phyloP scores from a whole-genome alignment of 2,797 vertebrate species.

The Cercopithecus petaurista region DNA sequence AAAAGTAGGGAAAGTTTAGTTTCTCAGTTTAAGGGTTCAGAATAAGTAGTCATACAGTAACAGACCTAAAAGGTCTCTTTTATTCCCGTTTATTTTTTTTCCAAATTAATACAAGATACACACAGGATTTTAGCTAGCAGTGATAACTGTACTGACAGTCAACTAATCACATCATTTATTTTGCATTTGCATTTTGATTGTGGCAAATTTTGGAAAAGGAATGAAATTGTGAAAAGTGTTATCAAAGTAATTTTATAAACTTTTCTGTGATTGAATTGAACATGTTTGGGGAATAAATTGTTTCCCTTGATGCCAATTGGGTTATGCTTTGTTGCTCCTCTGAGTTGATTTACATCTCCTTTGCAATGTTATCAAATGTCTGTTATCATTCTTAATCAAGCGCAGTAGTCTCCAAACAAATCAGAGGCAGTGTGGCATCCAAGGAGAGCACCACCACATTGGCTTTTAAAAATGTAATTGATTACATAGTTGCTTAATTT shows the following conservation, averaged over 20 bases:
- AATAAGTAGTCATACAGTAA: constrained; percentile 31
- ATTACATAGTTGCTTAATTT: constrained; percentile 79
- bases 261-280: constrained; percentile 41
- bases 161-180: neutral
- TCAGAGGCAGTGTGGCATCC: constrained; percentile 68
- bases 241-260: constrained; percentile 37
- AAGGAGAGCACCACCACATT: constrained; percentile 60
- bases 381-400: constrained; percentile 78
- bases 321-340: constrained; percentile 50
- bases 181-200: constrained; percentile 28
- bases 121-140: neutral
- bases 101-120: constrained; percentile 33
- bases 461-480: constrained; percentile 78
- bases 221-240: neutral
- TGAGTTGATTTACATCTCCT: constrained; percentile 59
- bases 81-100: neutral
- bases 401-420: constrained; percentile 76
- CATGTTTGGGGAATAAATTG: constrained; percentile 28
- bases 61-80: neutral
- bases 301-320: constrained; percentile 71
- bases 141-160: neutral
- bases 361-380: constrained; percentile 67
- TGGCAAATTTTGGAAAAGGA: neutral
- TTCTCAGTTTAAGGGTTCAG: constrained; percentile 13
- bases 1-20: neutral